Evolutionary conservation across 1,140 invertebrate genomes (phyloP).

Genomic region (Pogonus chalceus): DNA sequence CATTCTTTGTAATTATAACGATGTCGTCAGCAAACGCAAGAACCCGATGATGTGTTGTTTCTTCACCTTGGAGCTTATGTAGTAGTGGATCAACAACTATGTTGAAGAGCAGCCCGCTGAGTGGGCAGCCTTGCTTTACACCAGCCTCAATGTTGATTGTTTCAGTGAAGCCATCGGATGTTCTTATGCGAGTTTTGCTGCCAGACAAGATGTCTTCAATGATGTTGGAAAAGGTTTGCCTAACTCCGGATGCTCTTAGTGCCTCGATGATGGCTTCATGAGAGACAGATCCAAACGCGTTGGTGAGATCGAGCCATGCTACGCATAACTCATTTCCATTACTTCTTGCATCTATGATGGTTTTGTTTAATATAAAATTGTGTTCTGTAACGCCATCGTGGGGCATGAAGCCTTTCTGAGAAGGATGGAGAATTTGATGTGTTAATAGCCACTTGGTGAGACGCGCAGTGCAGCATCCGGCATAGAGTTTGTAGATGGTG

Average conservation of each 20-base stretch:
- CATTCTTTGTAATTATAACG: no score
- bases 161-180: no score
- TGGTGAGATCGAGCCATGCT: neutral
- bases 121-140: slow-evolving; percentile 33
- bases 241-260: neutral
- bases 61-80: no score
- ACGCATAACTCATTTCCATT: neutral
- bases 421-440: neutral
- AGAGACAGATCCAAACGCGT: neutral
- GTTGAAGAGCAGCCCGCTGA: no score
- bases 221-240: neutral
- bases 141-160: slow-evolving; percentile 22
- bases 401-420: neutral
- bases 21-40: no score
- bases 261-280: neutral
- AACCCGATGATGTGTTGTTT: no score
- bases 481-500: neutral
- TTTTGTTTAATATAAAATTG: neutral
- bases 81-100: no score
- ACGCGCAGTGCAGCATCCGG: no score
- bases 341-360: neutral
- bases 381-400: neutral
- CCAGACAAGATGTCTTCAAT: neutral
- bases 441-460: neutral
- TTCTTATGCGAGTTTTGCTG: no score